phyloP scores from a whole-genome alignment of 2,113 vertebrate genomes.

The Poeciliopsis turrubarensis region DNA sequence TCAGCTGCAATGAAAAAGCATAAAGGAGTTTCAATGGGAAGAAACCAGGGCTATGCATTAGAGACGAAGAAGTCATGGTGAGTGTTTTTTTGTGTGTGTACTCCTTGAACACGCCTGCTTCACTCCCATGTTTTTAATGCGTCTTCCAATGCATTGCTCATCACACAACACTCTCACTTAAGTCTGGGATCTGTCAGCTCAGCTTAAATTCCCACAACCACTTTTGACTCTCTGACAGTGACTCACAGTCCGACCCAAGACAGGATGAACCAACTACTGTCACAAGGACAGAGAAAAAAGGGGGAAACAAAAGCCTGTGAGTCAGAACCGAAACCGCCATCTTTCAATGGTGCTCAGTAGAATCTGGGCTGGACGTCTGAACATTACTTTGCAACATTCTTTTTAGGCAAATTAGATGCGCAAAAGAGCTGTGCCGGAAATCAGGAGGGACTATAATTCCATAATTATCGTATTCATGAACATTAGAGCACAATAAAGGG shows the following conservation, averaged over 20 bases:
- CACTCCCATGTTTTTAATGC: too few species aligned
- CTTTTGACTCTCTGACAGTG: conserved; percentile 29
- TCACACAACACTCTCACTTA: conserved; percentile 18
- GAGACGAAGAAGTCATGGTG: conserved; percentile 6
- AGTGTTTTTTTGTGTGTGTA: background rate
- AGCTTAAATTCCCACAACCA: conserved; percentile 23
- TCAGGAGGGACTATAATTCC: conserved; percentile 23
- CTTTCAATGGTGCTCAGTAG: background rate
- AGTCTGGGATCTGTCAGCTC: conserved; percentile 50
- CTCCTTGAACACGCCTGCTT: conserved; percentile 5
- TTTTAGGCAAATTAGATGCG: conserved; percentile 28
- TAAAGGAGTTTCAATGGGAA: conserved; percentile 1
- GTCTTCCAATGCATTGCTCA: conserved; percentile 29
- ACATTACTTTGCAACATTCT: conserved; percentile 27
- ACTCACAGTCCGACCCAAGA: conserved; percentile 42
- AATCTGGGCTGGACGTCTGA: conserved; percentile 24
- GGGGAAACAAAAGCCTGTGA: conserved; percentile 51
- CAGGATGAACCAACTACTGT: conserved; percentile 10
- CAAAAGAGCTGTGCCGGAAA: conserved; percentile 19
- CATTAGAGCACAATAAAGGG: conserved; percentile 1
- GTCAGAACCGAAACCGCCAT: conserved; percentile 40
- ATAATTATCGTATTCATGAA: conserved; percentile 9
- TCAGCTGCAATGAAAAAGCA: conserved; percentile 5
- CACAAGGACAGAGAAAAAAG: conserved; percentile 19
- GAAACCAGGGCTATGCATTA: background rate